A percentile compares a stretch with the other conserved stretches of the same genome.
These are phyloP conservation scores for Calliphora vicina DNA, from an alignment of 1,140 invertebrate genomes.

Conservation along the genomic window DNA sequence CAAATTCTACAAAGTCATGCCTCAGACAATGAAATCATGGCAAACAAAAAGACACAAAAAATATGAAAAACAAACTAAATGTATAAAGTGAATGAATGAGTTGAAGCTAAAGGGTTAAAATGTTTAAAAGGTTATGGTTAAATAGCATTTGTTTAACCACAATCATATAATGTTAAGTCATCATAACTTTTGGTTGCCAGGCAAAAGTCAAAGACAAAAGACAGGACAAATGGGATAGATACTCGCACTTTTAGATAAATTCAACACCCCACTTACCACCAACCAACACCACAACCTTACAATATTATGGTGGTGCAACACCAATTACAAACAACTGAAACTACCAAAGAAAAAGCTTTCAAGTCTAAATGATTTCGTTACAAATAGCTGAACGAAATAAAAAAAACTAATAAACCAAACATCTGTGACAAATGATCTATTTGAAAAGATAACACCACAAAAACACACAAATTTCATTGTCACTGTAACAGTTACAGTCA, in stretches of 20 bases:
- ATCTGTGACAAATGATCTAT: slow-evolving; percentile 45
- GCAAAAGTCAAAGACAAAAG: slow-evolving; percentile 19
- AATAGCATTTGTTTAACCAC: slow-evolving; percentile 37
- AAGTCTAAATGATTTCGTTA: slow-evolving; percentile 4
- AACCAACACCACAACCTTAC: neutral
- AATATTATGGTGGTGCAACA: slow-evolving; percentile 10
- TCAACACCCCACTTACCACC: slow-evolving; percentile 17
- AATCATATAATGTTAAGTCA: slow-evolving; percentile 41
- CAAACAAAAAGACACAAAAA: neutral
- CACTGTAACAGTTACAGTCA: too few relatives aligned
- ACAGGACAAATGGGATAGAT: neutral
- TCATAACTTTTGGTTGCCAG: slow-evolving; percentile 29
- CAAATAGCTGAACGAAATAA: neutral
- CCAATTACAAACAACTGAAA: neutral
- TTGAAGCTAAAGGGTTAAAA: neutral
- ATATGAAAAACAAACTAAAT: slow-evolving; percentile 21
- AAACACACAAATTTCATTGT: neutral
- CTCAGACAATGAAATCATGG: slow-evolving; percentile 23
- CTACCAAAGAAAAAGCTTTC: neutral
- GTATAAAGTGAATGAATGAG: neutral
- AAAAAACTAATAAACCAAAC: slow-evolving; percentile 37
- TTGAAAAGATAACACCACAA: slow-evolving; percentile 38
- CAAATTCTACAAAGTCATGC: slow-evolving; percentile 28
- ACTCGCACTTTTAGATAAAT: neutral
- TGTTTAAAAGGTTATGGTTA: slow-evolving; percentile 35